Evolutionary conservation across 2,888 invertebrate species (phyloP).

Genomic region (Plebejus anna): DNA sequence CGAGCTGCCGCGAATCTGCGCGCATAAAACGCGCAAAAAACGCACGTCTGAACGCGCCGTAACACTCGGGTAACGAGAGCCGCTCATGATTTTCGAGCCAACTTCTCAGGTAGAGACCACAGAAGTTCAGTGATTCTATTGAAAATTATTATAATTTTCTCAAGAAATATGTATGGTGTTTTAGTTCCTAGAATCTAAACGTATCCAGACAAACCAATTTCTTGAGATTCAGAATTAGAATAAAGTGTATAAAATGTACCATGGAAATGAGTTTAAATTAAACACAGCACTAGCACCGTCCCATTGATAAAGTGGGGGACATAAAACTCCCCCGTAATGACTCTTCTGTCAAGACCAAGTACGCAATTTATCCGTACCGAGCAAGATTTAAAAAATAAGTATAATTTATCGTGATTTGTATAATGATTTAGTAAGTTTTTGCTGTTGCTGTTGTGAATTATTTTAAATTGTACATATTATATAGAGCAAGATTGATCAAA

Average conservation of each 20-base stretch:
- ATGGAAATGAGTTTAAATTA: conserved; percentile 1
- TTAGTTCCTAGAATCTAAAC: not conserved
- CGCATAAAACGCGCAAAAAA: too few relatives aligned
- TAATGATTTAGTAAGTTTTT: not conserved
- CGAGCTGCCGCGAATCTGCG: too few relatives aligned
- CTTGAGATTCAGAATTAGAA: not conserved
- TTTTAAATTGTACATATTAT: not conserved
- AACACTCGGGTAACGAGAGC: too few relatives aligned
- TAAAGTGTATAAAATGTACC: conserved; percentile 14
- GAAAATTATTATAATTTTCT: too few relatives aligned
- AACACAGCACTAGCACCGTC: conserved; percentile 33
- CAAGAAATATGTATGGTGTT: too few relatives aligned
- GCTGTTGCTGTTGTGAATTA: not conserved
- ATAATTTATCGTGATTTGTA: conserved; percentile 26
- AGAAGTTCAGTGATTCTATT: not conserved
- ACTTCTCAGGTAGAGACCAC: not conserved
- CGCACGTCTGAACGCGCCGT: too few relatives aligned
- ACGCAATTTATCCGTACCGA: conserved; percentile 55
- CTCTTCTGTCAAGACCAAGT: conserved; percentile 65
- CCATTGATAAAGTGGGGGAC: conserved; percentile 59
- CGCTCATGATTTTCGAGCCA: too few relatives aligned
- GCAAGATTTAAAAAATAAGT: conserved; percentile 31
- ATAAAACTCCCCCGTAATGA: conserved; percentile 66
- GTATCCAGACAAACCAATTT: not conserved
- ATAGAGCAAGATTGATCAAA: too few relatives aligned